Conservation (phyloP, 2,797 vertebrate species). For the Sebastes diploproa region DNA sequence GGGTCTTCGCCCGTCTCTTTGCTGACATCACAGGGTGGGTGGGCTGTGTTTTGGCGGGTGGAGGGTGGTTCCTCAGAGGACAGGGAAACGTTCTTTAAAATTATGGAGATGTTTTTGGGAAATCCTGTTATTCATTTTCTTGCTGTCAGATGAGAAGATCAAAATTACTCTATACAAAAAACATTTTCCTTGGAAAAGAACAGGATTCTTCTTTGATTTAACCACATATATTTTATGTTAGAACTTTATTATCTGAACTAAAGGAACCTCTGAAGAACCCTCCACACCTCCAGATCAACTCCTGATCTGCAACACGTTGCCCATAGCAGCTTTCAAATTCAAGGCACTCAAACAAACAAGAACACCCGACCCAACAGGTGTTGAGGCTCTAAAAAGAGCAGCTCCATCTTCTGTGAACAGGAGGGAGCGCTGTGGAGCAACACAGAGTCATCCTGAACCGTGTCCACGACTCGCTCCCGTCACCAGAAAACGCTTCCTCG, state of each 20-base stretch:
- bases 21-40: not conserved
- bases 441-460: not conserved
- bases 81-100: not conserved
- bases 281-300: not conserved
- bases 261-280: not conserved
- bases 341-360: constrained; percentile 32
- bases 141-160: not conserved
- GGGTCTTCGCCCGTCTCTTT: not conserved
- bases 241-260: not conserved
- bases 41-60: too few species aligned
- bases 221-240: not conserved
- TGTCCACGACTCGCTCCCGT: not conserved
- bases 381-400: not conserved
- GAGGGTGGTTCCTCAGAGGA: not conserved
- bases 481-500: not conserved
- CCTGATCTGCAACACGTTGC: not conserved
- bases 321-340: not conserved
- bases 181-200: not conserved
- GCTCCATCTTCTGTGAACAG: not conserved
- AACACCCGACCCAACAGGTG: not conserved
- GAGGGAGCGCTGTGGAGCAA: not conserved
- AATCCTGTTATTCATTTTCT: not conserved
- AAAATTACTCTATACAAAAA: not conserved
- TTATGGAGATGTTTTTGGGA: not conserved
- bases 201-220: not conserved